Conservation (phyloP, 2,113 vertebrate genomes). For the Tachysurus fulvidraco region DNA sequence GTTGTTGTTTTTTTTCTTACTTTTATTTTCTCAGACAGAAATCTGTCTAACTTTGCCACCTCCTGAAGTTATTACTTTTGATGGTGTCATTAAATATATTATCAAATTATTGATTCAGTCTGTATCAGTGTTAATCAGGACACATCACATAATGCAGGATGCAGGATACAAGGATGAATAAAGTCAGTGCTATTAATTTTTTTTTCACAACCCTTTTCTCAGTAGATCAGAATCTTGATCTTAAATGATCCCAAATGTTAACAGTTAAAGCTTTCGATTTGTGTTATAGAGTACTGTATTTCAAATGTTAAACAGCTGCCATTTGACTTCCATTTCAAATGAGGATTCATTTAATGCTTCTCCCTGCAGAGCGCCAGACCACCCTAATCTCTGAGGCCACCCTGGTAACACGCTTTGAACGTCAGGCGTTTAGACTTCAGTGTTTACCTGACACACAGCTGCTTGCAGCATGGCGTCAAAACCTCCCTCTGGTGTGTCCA, state of each 20-base stretch:
- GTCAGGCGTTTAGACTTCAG: not conserved
- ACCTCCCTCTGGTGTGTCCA: conserved; percentile 95
- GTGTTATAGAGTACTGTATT: not conserved
- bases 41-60: not conserved
- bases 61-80: not conserved
- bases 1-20: not conserved
- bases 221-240: not conserved
- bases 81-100: not conserved
- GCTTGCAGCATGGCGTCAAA: conserved; percentile 97
- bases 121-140: not conserved
- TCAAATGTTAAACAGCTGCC: not conserved
- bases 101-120: not conserved
- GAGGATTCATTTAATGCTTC: not conserved
- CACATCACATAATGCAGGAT: too few relatives aligned
- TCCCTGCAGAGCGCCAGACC: not conserved
- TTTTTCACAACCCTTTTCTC: not conserved
- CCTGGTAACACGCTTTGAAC: not conserved
- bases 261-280: not conserved
- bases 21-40: not conserved
- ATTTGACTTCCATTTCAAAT: not conserved
- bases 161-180: not conserved
- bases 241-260: not conserved
- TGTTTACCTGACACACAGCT: conserved; percentile 89
- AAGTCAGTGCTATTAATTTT: not conserved
- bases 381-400: not conserved